A percentile compares a stretch with the other conserved stretches of the same genome.
These are phyloP conservation scores for Leptoclinus maculatus DNA, from an alignment of 2,797 vertebrate genomes.

Conservation along the genomic window DNA sequence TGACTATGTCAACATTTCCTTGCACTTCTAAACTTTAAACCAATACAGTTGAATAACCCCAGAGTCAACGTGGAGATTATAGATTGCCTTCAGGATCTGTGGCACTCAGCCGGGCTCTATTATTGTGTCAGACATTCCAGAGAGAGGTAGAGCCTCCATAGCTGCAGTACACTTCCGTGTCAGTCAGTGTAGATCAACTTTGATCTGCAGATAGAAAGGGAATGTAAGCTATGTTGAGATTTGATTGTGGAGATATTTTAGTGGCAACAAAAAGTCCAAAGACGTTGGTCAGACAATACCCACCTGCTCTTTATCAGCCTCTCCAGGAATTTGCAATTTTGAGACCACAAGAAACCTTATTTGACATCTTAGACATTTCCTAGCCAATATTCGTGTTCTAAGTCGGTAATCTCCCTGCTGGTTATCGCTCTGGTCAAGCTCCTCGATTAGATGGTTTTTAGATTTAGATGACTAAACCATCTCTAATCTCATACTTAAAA, in stretches of 20 bases:
- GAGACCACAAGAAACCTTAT: not conserved
- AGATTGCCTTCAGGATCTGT: slow-evolving; percentile 46
- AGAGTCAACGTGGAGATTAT: slow-evolving; percentile 60
- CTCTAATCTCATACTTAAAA: not conserved
- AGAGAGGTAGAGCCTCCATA: slow-evolving; percentile 39
- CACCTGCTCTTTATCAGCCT: not conserved
- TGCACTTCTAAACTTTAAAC: slow-evolving; percentile 14
- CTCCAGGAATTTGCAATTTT: not conserved
- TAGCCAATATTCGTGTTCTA: not conserved
- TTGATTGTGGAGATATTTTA: slow-evolving; percentile 8
- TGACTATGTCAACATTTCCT: slow-evolving; percentile 39
- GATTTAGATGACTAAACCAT: not conserved
- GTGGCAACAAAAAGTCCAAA: not conserved
- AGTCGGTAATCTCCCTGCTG: not conserved
- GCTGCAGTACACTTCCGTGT: not conserved
- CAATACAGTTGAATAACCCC: slow-evolving; percentile 9
- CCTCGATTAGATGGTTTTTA: not conserved
- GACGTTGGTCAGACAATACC: not conserved
- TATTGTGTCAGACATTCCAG: slow-evolving; percentile 72
- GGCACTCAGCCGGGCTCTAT: slow-evolving; percentile 24
- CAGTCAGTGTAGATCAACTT: slow-evolving; percentile 25
- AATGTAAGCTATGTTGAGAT: slow-evolving; percentile 54
- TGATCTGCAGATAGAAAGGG: slow-evolving; percentile 59
- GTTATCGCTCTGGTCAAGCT: not conserved
- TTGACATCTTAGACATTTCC: not conserved